Evolutionary conservation across 2,888 invertebrate genomes (phyloP).

Genomic region (Tanytarsus gracilentus): DNA sequence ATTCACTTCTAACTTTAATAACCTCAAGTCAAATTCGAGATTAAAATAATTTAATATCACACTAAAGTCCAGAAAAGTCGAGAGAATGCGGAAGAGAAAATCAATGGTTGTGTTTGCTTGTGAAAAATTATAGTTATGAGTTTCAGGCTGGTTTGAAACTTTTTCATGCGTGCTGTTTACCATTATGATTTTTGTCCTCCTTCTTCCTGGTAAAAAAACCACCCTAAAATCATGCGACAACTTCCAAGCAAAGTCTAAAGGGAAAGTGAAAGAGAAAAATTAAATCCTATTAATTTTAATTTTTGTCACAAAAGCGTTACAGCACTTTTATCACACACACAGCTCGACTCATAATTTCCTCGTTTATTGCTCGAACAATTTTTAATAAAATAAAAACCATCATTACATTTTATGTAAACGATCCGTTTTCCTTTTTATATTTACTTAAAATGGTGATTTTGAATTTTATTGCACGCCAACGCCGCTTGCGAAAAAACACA

Average conservation of each 20-base stretch:
- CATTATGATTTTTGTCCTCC: not conserved
- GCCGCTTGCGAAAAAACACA: too few relatives aligned
- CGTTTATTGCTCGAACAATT: not conserved
- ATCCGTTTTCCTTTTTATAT: not conserved
- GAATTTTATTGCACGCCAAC: too few relatives aligned
- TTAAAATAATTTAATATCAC: too few relatives aligned
- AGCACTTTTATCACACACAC: not conserved
- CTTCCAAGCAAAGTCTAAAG: not conserved
- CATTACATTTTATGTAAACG: not conserved
- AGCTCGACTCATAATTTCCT: not conserved
- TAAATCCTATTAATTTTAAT: constrained; percentile 27
- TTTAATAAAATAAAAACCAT: not conserved
- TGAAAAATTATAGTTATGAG: constrained; percentile 24
- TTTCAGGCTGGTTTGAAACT: not conserved
- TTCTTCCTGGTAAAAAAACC: too few relatives aligned
- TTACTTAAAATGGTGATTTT: too few relatives aligned
- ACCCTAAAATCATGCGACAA: too few relatives aligned
- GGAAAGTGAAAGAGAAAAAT: not conserved
- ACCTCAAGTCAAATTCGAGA: too few relatives aligned
- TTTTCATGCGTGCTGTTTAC: not conserved
- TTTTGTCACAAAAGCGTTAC: not conserved
- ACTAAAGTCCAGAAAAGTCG: not conserved
- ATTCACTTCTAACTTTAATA: too few relatives aligned
- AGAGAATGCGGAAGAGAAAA: not conserved
- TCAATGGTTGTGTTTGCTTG: constrained; percentile 12